These are phyloP conservation scores for Aethina tumida DNA, from an alignment of 1,140 invertebrate genomes.

Conservation along the genomic window DNA sequence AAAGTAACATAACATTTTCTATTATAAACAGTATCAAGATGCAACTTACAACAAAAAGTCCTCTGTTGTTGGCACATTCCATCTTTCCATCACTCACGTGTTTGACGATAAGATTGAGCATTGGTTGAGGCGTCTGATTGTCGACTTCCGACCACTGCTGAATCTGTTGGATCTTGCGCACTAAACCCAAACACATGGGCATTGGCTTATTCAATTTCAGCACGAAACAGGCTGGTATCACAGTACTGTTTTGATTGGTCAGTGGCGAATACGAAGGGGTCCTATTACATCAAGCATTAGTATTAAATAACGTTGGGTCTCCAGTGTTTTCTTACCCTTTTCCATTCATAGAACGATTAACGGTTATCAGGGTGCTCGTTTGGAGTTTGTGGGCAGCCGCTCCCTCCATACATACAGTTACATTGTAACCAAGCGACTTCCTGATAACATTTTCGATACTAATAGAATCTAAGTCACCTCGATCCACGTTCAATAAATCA, in stretches of 20 bases:
- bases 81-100: slow-evolving; percentile 58
- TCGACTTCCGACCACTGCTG: slow-evolving; percentile 65
- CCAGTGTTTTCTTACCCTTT: slow-evolving; percentile 75
- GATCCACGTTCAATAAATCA: slow-evolving; percentile 72
- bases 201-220: slow-evolving; percentile 78
- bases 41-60: slow-evolving; percentile 64
- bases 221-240: slow-evolving; percentile 84
- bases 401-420: slow-evolving; percentile 85
- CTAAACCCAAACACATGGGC: slow-evolving; percentile 67
- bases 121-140: slow-evolving; percentile 50
- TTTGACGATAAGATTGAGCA: slow-evolving; percentile 67
- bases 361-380: slow-evolving; percentile 66
- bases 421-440: slow-evolving; percentile 70
- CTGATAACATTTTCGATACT: slow-evolving; percentile 62
- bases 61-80: slow-evolving; percentile 59
- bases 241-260: slow-evolving; percentile 72
- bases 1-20: not conserved
- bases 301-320: not conserved
- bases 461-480: slow-evolving; percentile 60
- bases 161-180: slow-evolving; percentile 62
- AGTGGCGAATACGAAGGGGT: slow-evolving; percentile 70
- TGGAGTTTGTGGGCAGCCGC: slow-evolving; percentile 81
- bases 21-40: slow-evolving; percentile 4
- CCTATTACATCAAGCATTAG: slow-evolving; percentile 28
- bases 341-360: slow-evolving; percentile 59